Percentiles rank a stretch among this genome's conserved stretches.
Conservation (phyloP, 2,888 invertebrate genomes). For the Polydrusus cervinus region DNA sequence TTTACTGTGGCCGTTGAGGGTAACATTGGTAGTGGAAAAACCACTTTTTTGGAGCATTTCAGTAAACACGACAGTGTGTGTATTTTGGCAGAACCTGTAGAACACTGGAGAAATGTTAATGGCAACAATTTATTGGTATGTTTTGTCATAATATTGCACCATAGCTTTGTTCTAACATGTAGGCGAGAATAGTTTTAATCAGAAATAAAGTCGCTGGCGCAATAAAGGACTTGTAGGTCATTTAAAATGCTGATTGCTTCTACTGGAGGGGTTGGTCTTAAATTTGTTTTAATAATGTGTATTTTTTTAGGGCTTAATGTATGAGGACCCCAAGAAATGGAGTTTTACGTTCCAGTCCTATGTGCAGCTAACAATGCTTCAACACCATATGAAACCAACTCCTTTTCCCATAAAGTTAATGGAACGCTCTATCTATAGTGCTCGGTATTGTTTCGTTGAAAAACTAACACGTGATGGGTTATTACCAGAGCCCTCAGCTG, state of each 20-base stretch:
- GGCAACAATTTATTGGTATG: slow-evolving; percentile 82
- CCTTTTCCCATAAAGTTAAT: slow-evolving; percentile 76
- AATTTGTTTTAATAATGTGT: no score
- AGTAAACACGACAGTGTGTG: slow-evolving; percentile 82
- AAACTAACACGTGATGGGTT: slow-evolving; percentile 77
- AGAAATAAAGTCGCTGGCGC: no score
- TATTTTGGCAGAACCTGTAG: slow-evolving; percentile 81
- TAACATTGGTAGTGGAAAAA: slow-evolving; percentile 93
- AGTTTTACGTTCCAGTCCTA: slow-evolving; percentile 87
- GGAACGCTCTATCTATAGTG: slow-evolving; percentile 76
- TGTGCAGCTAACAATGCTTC: slow-evolving; percentile 86
- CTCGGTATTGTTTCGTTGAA: slow-evolving; percentile 84
- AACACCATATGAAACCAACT: slow-evolving; percentile 78
- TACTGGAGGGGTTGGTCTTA: no score
- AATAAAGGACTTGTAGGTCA: no score
- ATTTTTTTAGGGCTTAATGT: slow-evolving; percentile 72
- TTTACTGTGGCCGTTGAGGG: slow-evolving; percentile 91
- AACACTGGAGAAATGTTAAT: slow-evolving; percentile 86
- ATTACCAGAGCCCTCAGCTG: slow-evolving; percentile 78
- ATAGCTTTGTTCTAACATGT: neutral
- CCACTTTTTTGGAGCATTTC: slow-evolving; percentile 89
- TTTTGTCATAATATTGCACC: slow-evolving; percentile 12
- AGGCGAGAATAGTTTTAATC: no score
- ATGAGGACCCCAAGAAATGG: slow-evolving; percentile 84
- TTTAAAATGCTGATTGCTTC: no score